Evolutionary conservation across 2,888 invertebrate species (phyloP), one percentile per base, ranked within the genome.

Genomic region (Gasteruption jaculator): DNA sequence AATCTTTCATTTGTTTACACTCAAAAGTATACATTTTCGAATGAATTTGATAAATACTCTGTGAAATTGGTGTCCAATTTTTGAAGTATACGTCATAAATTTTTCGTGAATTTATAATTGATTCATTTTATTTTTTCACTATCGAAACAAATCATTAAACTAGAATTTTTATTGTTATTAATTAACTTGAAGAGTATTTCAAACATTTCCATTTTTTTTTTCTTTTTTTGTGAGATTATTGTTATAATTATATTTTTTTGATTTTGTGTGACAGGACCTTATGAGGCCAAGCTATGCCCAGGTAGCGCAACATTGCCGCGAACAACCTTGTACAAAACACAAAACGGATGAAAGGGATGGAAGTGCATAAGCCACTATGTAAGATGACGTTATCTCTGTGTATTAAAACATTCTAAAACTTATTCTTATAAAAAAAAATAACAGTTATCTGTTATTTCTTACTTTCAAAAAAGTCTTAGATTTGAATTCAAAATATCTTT

Each of bases 271-370:
- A 30, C 56, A 71, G 70, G 70, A 70, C 55, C 63, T 64, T 59
- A 63, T 65, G 53, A 66, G 66, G 65, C 70, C 70, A 55, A 70
- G 70, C 57, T 71, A 71, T 63, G 70, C 70, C 58, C 70, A 71
- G 68, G 70, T 71, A 65, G 70, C 70, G 56, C 70, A 71, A 53
- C 69, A 71, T 50, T 65, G 65, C 63, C 70, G 70, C 46, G 70
- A 70, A 54, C 54, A 63, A 60, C 63, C 63, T 58, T 70, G 70
- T 65, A 63, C 67, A 61, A 70, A 70, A 63, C 69, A 68, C 59
- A 70, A 67, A 65, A 57, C 54, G 44, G 66, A 65, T 45, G 68
- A 68, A 50, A 68, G 61, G 51, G 67, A 68, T 54, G 65, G 64
- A 58, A 67, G 61, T 54, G 62, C 63, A 53, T 70, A 68, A 62